Conservation (phyloP, 2,888 invertebrate species). For the Agrilus biguttatus region DNA sequence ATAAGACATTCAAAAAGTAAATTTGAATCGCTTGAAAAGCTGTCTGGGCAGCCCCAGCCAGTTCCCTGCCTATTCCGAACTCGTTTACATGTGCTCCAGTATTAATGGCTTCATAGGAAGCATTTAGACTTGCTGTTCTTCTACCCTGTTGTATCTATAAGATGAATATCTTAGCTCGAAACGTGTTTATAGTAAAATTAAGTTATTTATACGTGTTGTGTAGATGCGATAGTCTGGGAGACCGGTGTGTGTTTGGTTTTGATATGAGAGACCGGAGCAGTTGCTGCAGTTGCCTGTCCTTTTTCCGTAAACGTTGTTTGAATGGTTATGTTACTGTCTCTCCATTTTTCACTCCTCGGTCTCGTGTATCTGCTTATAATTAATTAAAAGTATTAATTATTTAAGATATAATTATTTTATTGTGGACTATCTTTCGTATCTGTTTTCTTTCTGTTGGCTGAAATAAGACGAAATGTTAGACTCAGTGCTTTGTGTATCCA, state of each 20-base stretch:
- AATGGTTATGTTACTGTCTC: slow-evolving; percentile 49
- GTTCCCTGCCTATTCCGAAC: slow-evolving; percentile 53
- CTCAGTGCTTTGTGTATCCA: slow-evolving; percentile 47
- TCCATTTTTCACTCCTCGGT: slow-evolving; percentile 58
- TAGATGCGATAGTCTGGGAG: slow-evolving; percentile 90
- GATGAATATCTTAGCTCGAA: slow-evolving; percentile 4
- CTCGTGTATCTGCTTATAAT: slow-evolving; percentile 37
- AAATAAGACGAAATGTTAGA: slow-evolving; percentile 8
- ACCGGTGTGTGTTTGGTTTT: slow-evolving; percentile 41
- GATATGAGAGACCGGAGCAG: slow-evolving; percentile 17
- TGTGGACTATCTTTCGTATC: slow-evolving; percentile 20
- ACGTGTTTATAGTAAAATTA: not conserved
- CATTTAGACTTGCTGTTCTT: slow-evolving; percentile 84
- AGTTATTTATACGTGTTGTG: slow-evolving; percentile 54
- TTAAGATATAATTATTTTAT: not conserved
- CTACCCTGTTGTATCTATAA: slow-evolving; percentile 81
- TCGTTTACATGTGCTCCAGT: slow-evolving; percentile 45
- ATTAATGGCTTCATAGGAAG: slow-evolving; percentile 86
- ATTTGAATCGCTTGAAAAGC: slow-evolving; percentile 51
- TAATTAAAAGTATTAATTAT: slow-evolving; percentile 10
- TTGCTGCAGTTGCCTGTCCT: slow-evolving; percentile 28
- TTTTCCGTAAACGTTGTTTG: slow-evolving; percentile 34
- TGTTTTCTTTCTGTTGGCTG: slow-evolving; percentile 61
- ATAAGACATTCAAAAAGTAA: not conserved
- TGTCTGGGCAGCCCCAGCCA: slow-evolving; percentile 58